These are phyloP conservation scores for Barypeithes pellucidus DNA, from an alignment of 2,888 invertebrate species.

Conservation along the genomic window DNA sequence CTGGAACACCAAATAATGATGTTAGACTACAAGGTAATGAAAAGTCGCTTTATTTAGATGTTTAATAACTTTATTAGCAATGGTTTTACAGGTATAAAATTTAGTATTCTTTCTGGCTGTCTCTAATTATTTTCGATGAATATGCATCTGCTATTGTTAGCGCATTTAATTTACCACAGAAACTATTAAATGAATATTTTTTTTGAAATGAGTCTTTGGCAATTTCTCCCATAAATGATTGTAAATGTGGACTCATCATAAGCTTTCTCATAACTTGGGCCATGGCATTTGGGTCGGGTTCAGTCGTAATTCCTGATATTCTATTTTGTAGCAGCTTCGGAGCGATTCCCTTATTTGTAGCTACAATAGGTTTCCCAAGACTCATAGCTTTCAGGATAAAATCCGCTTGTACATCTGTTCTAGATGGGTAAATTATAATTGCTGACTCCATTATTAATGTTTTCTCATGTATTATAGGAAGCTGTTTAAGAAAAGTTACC, in stretches of 20 bases:
- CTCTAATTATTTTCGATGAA: too few species aligned
- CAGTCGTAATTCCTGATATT: slow-evolving; percentile 65
- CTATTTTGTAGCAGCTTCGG: slow-evolving; percentile 62
- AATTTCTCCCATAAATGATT: slow-evolving; percentile 66
- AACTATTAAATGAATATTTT: slow-evolving; percentile 62
- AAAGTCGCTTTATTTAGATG: not conserved
- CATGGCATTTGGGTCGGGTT: slow-evolving; percentile 63
- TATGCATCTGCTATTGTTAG: not conserved
- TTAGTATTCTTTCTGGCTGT: slow-evolving; percentile 6
- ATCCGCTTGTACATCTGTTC: slow-evolving; percentile 64
- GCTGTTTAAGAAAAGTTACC: slow-evolving; percentile 65
- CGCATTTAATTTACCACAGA: slow-evolving; percentile 56
- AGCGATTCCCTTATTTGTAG: slow-evolving; percentile 65
- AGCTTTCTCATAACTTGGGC: slow-evolving; percentile 65
- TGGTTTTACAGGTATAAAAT: slow-evolving; percentile 9
- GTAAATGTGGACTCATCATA: slow-evolving; percentile 63
- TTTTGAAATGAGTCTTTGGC: slow-evolving; percentile 63
- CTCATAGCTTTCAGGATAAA: slow-evolving; percentile 65
- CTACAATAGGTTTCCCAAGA: slow-evolving; percentile 65
- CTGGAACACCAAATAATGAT: slow-evolving; percentile 31
- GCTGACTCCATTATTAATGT: slow-evolving; percentile 64
- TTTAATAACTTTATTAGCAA: slow-evolving; percentile 5
- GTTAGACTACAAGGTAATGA: slow-evolving; percentile 44
- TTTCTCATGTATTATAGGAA: slow-evolving; percentile 65
- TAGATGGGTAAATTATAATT: slow-evolving; percentile 64